Evolutionary conservation across 2,797 vertebrate genomes (phyloP), one percentile per base, ranked within the genome.

Genomic region (Emydoidea blandingii): DNA sequence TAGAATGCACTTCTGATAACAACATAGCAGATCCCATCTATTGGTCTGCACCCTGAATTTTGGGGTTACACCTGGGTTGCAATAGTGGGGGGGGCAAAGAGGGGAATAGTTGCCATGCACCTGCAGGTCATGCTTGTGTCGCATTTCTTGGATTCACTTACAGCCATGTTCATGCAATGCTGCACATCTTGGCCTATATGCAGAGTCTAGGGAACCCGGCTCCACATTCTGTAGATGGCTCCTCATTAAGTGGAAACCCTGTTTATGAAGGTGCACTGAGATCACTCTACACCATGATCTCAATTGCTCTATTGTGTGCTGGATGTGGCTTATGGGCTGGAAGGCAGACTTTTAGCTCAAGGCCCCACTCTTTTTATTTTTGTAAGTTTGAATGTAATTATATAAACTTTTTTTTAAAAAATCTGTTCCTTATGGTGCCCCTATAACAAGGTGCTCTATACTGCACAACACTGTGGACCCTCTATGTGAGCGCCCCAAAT

Each of bases 51-150:
- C 5, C 59, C 81, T 19, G 2, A 21, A 83, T 53, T 23, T 29
- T 53, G 29, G 68, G 12, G 41, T 34, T 54, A 74, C 3, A 86
- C 9, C 14, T 59, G 90, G 37, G 15, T 34, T 79, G 47, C 47
- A 31, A 15, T 19, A 29, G 8, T 34, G 47, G 16, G 8, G 6
- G 15, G 6, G 29, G 41, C 5, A 5, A 41, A 4, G 7, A 34
- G 8, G 8, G 15, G 16, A 34, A 29, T 41, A 68, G 34, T 68
- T 49, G 41, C 8, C 5, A 23, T 56, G 37, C 27, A 85, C 52
- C 14, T 62, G 53, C 21, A 56, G 8, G 83, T n/a, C 62, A 52
- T 4, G 27, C 0, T 0, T 52, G 29, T 0, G 1, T 53, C 25
- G 74, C 56, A 56, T 23, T 54, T 83, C 59, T n/a, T 31, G 29